phyloP scores from a whole-genome alignment of 35 echinoderm and acorn worm genomes.

The Amphiura filiformis region DNA sequence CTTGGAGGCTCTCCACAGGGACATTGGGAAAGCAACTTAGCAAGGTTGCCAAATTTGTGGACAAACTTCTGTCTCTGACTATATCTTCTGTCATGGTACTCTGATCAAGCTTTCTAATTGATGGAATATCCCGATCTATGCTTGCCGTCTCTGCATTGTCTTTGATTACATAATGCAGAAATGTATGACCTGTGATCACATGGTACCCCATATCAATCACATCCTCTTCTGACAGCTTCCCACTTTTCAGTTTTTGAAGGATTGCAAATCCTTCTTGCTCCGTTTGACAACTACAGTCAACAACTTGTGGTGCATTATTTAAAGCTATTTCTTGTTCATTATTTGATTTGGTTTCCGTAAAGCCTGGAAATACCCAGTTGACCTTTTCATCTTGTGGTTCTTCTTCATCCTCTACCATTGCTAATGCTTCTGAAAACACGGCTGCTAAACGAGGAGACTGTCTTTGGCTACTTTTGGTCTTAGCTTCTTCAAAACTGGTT shows the following conservation, averaged over 20 bases:
- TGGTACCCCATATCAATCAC: neutral
- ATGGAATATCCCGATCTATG: constrained; percentile 34
- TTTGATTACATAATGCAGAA: neutral
- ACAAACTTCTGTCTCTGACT: neutral
- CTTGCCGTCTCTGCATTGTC: neutral
- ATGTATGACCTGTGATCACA: constrained; percentile 2
- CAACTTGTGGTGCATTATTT: neutral
- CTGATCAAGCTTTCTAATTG: constrained; percentile 49
- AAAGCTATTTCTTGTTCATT: neutral
- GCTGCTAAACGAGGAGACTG: neutral
- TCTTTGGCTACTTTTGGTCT: neutral
- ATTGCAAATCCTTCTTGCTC: constrained; percentile 12
- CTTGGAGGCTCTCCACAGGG: constrained; percentile 23
- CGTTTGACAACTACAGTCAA: neutral
- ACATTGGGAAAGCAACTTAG: constrained; percentile 45
- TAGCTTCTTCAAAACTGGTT: neutral
- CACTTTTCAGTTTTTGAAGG: constrained; percentile 21
- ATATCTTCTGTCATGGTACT: constrained; percentile 75
- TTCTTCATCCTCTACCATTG: neutral
- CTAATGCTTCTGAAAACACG: neutral
- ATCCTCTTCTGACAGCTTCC: neutral
- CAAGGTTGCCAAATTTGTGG: constrained; percentile 36
- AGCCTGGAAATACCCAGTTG: neutral
- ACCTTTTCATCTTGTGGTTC: neutral
- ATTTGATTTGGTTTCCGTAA: neutral